These are phyloP conservation scores for Tenualosa ilisha DNA, from an alignment of 2,797 vertebrate genomes.

Conservation along the genomic window DNA sequence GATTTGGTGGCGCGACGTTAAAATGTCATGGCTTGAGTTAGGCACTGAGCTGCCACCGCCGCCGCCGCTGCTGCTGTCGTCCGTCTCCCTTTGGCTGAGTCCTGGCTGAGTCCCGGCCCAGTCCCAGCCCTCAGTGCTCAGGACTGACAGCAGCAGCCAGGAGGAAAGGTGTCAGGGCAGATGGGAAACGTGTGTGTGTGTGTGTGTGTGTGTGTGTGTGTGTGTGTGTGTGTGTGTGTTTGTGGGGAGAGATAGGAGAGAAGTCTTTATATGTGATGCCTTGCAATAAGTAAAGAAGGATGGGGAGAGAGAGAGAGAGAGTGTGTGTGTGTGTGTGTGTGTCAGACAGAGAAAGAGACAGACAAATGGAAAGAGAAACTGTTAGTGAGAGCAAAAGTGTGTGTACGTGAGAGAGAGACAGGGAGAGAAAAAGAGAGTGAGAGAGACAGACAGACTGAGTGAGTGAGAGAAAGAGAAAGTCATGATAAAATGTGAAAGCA, in stretches of 20 bases:
- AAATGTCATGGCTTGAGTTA: slow-evolving; percentile 42
- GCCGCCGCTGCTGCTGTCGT: not conserved
- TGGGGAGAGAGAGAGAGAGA: not conserved
- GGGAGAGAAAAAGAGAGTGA: not conserved
- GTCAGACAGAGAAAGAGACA: not conserved
- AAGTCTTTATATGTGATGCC: not conserved
- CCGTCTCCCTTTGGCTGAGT: too few species aligned
- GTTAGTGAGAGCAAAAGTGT: not conserved
- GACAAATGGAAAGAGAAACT: not conserved
- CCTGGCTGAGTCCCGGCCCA: not conserved
- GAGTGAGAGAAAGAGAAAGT: not conserved
- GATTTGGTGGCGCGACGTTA: slow-evolving; percentile 37
- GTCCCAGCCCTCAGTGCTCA: not conserved
- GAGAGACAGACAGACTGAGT: not conserved
- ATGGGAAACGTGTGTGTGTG: not conserved
- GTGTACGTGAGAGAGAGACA: not conserved
- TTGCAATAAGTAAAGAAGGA: too few species aligned
- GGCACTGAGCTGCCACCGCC: slow-evolving; percentile 11
- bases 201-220: not conserved
- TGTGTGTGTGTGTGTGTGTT: not conserved
- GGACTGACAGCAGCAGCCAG: not conserved
- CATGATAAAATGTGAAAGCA: too few species aligned
- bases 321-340: not conserved
- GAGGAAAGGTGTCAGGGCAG: not conserved
- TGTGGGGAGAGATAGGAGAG: not conserved